Percentiles rank a stretch among this genome's conserved stretches.
Conservation (phyloP, 1,140 invertebrate genomes). For the Yoshiicerus persimilis region DNA sequence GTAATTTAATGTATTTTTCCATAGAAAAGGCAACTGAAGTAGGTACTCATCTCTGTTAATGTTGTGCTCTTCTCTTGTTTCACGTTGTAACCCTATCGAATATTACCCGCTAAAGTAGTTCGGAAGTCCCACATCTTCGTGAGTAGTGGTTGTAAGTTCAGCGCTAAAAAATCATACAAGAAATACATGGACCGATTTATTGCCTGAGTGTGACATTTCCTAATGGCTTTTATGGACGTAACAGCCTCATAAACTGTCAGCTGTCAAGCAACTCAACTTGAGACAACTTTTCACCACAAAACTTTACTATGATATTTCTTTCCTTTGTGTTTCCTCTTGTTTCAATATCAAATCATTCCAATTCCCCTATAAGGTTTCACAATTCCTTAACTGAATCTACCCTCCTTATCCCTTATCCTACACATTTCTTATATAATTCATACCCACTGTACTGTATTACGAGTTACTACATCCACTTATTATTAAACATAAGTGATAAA, state of each 20-base stretch:
- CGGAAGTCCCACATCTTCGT: neutral
- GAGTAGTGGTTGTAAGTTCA: neutral
- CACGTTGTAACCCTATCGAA: neutral
- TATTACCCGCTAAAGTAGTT: neutral
- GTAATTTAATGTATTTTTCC: neutral
- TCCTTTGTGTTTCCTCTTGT: slow-evolving; percentile 4
- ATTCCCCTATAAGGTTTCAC: neutral
- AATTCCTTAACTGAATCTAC: neutral
- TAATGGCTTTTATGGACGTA: slow-evolving; percentile 44
- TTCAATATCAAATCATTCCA: neutral
- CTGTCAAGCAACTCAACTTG: slow-evolving; percentile 32
- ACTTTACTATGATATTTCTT: neutral
- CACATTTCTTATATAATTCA: neutral
- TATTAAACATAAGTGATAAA: neutral
- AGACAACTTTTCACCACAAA: slow-evolving; percentile 38
- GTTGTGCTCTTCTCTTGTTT: neutral
- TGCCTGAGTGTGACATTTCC: slow-evolving; percentile 37
- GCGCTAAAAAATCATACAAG: slow-evolving; percentile 4
- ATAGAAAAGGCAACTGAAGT: neutral
- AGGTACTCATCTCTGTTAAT: neutral
- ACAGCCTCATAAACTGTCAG: slow-evolving; percentile 43
- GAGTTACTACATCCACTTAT: neutral
- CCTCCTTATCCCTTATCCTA: neutral
- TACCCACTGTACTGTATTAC: neutral
- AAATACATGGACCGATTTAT: slow-evolving; percentile 26